Base-by-base conservation (phyloP, 2,888 invertebrate species). In the Beris chalybata region DNA sequence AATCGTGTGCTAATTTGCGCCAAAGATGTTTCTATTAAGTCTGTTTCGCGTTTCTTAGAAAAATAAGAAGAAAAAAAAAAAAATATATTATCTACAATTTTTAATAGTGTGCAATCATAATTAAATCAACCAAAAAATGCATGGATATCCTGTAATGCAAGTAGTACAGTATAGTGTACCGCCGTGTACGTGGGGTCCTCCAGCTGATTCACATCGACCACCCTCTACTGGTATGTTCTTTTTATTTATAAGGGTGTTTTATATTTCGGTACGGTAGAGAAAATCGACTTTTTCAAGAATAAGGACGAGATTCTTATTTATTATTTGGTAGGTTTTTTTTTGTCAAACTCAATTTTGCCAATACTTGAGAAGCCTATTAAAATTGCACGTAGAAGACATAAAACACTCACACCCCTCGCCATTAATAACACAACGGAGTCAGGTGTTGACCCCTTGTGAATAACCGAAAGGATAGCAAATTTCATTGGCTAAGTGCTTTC, bases 81-180 rank as follows among this genome's bases (percentile, higher is more conserved):
- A 22, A 22, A 22, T 2, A 22, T 22, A 22, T 22, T 22, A 22
- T 22, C 22, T 22, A 22, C 22, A 1, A 22, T 22, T 22, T 22
- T 22, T 22, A 3, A 22, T 22, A n/a, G n/a, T 48, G 15, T 48
- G 6, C 6, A 48, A 11, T 13, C 6, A 43, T 58, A 30, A 54
- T 53, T 59, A 69, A 44, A 44, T 44, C 44, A 67, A 68, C 69
- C 59, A 50, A 65, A 72, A 73, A 73, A 86, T 86, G 86, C 86
- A 86, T 74, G 86, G 86, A 66, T 86, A 85, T 80, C 86, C 86
- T 64, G 85, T 86, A 70, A 86, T 86, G 86, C 86, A 86, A 78
- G 85, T 86, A 74, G 85, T 86, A 69, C 86, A 86, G 73, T 86
- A 86, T 75, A 85, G 85, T 76, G 83, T 86, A 74, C 82, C 82